phyloP scores from a whole-genome alignment of 2,797 vertebrate genomes.

The Sebastes hubbsi region DNA sequence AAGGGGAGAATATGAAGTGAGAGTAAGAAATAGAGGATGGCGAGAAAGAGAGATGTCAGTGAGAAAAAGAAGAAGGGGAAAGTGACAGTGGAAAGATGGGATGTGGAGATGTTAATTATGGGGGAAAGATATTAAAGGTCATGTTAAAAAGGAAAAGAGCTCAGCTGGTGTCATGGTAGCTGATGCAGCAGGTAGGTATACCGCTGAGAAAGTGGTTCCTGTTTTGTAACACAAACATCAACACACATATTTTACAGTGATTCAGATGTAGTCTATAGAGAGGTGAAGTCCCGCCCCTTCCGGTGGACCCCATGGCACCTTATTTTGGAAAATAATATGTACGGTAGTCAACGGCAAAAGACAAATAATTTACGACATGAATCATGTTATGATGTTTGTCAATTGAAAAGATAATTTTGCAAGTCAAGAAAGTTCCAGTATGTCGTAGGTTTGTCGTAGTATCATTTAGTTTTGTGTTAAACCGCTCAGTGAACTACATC shows the following conservation, averaged over 20 bases:
- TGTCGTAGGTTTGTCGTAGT: no score
- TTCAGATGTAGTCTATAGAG: neutral
- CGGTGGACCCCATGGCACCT: accelerated
- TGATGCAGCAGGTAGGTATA: neutral
- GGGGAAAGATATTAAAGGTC: neutral
- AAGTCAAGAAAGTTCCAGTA: no score
- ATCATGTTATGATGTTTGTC: no score
- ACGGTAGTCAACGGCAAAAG: no score
- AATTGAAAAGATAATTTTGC: no score
- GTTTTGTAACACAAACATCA: neutral
- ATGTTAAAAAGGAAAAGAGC: neutral
- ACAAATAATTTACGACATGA: no score
- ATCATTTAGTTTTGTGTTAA: no score
- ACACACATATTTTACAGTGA: neutral
- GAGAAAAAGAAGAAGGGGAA: neutral
- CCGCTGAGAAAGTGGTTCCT: neutral
- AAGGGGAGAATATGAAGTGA: neutral
- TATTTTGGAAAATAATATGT: no score
- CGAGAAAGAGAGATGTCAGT: neutral
- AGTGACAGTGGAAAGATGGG: neutral
- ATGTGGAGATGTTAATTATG: neutral
- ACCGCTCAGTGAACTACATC: no score
- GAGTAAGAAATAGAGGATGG: neutral
- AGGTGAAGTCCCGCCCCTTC: no score
- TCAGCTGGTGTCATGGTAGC: neutral